phyloP scores from a whole-genome alignment of 2,113 vertebrate species.

The Chrysochloris asiatica region DNA sequence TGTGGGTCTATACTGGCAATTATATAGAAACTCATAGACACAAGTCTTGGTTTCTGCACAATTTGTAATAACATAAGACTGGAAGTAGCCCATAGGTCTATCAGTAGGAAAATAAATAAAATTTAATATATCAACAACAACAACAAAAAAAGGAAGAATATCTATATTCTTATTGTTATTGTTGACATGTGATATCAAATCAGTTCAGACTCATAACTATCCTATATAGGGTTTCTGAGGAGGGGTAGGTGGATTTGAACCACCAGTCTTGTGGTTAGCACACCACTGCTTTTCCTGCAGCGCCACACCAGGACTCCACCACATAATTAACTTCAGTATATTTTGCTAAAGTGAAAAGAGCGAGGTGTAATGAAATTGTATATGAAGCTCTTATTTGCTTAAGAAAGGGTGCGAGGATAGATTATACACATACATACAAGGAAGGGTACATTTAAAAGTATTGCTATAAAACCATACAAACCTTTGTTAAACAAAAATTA shows the following conservation, averaged over 20 bases:
- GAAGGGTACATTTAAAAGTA: slow-evolving; percentile 18
- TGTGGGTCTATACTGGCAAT: neutral
- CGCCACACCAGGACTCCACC: too few species aligned
- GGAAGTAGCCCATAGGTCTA: neutral
- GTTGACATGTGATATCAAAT: too few species aligned
- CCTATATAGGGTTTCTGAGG: too few species aligned
- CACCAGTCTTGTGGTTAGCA: too few species aligned
- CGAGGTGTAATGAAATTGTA: neutral
- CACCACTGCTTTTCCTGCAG: too few species aligned
- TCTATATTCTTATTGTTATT: too few species aligned
- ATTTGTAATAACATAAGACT: neutral
- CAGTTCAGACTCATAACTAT: too few species aligned
- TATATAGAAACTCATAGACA: neutral
- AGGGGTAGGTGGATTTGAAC: too few species aligned
- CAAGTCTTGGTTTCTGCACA: neutral
- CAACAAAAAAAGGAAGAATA: neutral
- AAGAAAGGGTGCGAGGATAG: neutral
- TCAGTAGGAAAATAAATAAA: neutral
- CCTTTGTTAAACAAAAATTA: too few species aligned
- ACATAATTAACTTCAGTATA: neutral
- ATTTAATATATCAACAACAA: neutral
- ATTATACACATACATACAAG: neutral
- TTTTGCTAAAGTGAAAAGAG: neutral
- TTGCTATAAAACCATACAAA: too few species aligned
- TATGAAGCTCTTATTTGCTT: neutral